Base-by-base conservation (phyloP, 2,888 invertebrate species). In the Punctoribates punctum region DNA sequence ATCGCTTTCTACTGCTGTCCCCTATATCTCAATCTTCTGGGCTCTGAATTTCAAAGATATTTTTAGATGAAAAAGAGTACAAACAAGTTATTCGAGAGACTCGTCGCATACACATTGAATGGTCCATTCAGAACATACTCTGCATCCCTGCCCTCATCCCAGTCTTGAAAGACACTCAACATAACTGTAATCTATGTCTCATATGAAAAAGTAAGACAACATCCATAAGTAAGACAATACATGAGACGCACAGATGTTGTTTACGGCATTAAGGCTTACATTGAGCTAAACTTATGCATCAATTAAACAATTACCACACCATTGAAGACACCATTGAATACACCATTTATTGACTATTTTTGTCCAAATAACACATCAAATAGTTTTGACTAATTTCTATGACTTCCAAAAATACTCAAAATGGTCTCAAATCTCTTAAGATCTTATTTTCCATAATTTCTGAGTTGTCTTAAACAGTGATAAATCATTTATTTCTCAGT, bases 161-260 rank as follows among this genome's bases (percentile, higher is more conserved):
- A 9, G 23, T 27, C 38, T 38, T 67, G 67, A 67, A 67, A 67
- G 67, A 67, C 67, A 67, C 38, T 38, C 34, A 8, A 38, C 67
- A 67, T 13, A 34, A 67, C 67, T 20, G 2, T 65, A 29, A 65
- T 65, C 29, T 38, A n/a, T 67, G 17, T 67, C 38, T 67, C 67
- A 38, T 29, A 67, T 67, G 67, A 67, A 67, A 34, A 38, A 34
- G 34, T 38, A 67, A 62, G 34, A 34, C 4, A 67, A 67, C 67
- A 38, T 67, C 3, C 38, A 67, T 67, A 67, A 67, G 67, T 38
- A 67, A 67, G 67, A 67, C 67, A 67, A 67, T 67, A 67, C 67
- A 67, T 67, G 20, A 67, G 67, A 67, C 5, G 20, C 38, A 11
- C 67, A 67, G 67, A 67, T 67, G 67, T 67, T 67, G 67, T 67